phyloP scores from a whole-genome alignment of 1,140 invertebrate genomes.

The Drosophila subobscura region DNA sequence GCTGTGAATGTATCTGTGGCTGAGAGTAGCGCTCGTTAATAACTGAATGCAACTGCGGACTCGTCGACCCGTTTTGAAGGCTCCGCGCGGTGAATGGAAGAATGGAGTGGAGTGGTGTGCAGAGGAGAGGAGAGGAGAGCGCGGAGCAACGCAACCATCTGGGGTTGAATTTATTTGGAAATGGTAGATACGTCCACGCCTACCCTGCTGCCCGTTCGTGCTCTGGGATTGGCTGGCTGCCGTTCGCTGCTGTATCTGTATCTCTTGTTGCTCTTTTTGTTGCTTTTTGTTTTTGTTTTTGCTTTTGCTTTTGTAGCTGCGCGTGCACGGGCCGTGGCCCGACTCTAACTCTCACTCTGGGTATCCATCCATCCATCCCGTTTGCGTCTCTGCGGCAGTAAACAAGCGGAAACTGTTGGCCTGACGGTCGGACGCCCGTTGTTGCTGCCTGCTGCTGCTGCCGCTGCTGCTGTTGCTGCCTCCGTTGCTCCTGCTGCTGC shows the following conservation, averaged over 20 bases:
- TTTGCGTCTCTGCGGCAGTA: slow-evolving; percentile 48
- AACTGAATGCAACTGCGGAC: slow-evolving; percentile 78
- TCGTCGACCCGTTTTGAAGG: slow-evolving; percentile 77
- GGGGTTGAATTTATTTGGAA: slow-evolving; percentile 81
- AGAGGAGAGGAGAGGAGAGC: background rate
- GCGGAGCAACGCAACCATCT: slow-evolving; percentile 26
- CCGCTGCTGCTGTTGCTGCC: slow-evolving; percentile 60
- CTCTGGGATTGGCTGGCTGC: slow-evolving; percentile 64
- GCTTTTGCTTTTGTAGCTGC: slow-evolving; percentile 2
- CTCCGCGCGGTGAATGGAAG: slow-evolving; percentile 13
- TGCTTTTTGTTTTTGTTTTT: slow-evolving; percentile 31
- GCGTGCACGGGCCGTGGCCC: background rate
- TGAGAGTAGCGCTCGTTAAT: slow-evolving; percentile 80
- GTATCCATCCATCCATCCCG: slow-evolving; percentile 4
- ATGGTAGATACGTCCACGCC: slow-evolving; percentile 79
- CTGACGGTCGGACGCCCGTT: slow-evolving; percentile 76
- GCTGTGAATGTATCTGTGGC: slow-evolving; percentile 57
- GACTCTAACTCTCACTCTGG: slow-evolving; percentile 5
- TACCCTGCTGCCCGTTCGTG: slow-evolving; percentile 64
- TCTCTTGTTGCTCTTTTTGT: slow-evolving; percentile 20
- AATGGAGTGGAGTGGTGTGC: slow-evolving; percentile 15
- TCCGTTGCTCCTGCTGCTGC: slow-evolving; percentile 42
- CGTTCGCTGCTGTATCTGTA: slow-evolving; percentile 47
- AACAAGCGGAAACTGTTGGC: slow-evolving; percentile 80
- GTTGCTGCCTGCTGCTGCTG: slow-evolving; percentile 62